A percentile compares a stretch with the other conserved stretches of the same genome.
Evolutionary conservation across 1,140 invertebrate genomes (phyloP).

Genomic region (Aphaenogaster floridana): DNA sequence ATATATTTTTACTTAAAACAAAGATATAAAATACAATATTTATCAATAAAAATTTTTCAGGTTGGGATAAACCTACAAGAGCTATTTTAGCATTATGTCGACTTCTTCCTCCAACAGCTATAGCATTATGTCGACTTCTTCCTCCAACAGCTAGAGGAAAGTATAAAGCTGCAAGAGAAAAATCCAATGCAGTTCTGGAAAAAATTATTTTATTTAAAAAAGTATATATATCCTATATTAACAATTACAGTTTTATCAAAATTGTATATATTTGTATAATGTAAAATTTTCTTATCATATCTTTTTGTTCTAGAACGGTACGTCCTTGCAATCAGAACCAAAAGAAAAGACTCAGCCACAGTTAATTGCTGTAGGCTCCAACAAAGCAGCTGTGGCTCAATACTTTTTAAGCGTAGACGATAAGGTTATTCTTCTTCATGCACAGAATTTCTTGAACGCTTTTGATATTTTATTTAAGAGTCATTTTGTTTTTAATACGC

Average conservation of each 20-base stretch:
- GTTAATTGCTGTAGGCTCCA: neutral
- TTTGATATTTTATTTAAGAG: neutral
- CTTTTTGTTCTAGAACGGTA: neutral
- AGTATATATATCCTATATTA: neutral
- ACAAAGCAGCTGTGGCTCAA: constrained; percentile 7
- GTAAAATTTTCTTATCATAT: too few relatives aligned
- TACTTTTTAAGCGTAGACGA: neutral
- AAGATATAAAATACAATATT: too few relatives aligned
- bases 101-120: constrained; percentile 2
- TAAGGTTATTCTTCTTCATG: neutral
- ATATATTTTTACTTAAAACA: too few relatives aligned
- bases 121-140: constrained; percentile 5
- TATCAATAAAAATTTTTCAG: too few relatives aligned
- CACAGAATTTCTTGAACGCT: neutral
- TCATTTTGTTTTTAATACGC: neutral
- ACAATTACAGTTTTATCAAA: too few relatives aligned
- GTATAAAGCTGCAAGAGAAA: neutral
- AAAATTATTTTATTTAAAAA: constrained; percentile 13
- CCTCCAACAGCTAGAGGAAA: neutral
- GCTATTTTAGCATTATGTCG: constrained; percentile 5
- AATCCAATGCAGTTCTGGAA: neutral
- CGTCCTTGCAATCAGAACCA: neutral
- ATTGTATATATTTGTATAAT: too few relatives aligned
- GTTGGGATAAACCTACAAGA: too few relatives aligned
- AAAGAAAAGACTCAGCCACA: constrained; percentile 4